A percentile compares a stretch with the other conserved stretches of the same genome.
phyloP scores from a whole-genome alignment of 2,113 vertebrate species.

The Psophia crepitans region DNA sequence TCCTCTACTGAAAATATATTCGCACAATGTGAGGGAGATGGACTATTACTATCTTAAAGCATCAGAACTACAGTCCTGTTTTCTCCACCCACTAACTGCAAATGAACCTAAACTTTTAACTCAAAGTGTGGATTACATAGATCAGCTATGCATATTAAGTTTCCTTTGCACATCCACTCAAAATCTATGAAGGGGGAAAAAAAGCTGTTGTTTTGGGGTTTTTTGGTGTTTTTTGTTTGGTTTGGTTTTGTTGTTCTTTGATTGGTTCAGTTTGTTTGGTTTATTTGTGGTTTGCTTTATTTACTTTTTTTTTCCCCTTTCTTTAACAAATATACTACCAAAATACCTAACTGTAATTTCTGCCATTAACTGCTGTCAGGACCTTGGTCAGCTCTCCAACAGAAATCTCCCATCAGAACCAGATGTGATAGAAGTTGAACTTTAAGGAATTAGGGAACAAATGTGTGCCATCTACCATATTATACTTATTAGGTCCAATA shows the following conservation, averaged over 20 bases:
- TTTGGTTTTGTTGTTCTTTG: background rate
- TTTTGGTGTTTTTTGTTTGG: fast-evolving
- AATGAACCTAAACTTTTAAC: background rate
- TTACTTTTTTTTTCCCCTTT: too few relatives aligned
- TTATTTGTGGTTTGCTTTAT: background rate
- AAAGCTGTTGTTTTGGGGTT: fast-evolving
- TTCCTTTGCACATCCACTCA: background rate
- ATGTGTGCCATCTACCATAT: background rate
- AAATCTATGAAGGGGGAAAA: background rate
- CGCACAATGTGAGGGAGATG: fast-evolving
- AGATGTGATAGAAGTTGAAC: background rate
- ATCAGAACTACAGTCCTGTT: background rate
- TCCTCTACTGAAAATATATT: background rate
- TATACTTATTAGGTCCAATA: background rate
- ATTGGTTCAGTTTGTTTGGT: background rate
- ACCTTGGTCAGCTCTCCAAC: background rate
- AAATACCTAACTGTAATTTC: background rate
- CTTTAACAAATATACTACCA: background rate
- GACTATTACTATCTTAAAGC: background rate
- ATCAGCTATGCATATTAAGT: background rate
- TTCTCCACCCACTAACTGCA: background rate
- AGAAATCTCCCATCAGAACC: fast-evolving
- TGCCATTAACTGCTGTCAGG: background rate
- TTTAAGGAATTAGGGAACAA: background rate
- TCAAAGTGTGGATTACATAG: background rate